These are phyloP conservation scores for Apamea anceps DNA, from an alignment of 2,888 invertebrate genomes.

Conservation along the genomic window DNA sequence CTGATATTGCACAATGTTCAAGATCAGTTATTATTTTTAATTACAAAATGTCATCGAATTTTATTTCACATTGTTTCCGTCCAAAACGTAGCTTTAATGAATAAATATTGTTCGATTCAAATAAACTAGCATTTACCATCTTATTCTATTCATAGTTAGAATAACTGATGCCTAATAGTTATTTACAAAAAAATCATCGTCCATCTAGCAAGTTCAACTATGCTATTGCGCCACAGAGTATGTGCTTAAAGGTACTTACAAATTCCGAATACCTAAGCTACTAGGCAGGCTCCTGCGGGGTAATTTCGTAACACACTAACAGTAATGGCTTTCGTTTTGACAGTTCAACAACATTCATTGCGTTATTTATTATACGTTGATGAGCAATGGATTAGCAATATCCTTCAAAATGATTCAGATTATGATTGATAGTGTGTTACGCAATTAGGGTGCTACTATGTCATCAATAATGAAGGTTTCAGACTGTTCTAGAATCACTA, in stretches of 20 bases:
- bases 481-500: neutral
- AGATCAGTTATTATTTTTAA: conserved; percentile 46
- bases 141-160: conserved; percentile 3
- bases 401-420: neutral
- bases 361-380: too few species aligned
- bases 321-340: neutral
- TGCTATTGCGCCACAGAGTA: neutral
- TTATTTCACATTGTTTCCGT: neutral
- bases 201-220: neutral
- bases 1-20: conserved; percentile 46
- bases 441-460: neutral
- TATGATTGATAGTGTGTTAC: neutral
- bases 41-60: conserved; percentile 6
- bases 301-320: neutral
- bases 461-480: neutral
- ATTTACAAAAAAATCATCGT: conserved; percentile 37
- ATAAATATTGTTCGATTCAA: conserved; percentile 1
- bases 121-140: conserved; percentile 10
- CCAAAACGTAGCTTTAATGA: neutral
- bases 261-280: neutral
- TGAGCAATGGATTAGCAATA: neutral
- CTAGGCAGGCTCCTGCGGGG: neutral
- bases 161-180: conserved; percentile 12
- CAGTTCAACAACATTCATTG: neutral
- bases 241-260: neutral